phyloP scores from a whole-genome alignment of 1,140 invertebrate species.

The Drosophila truncata region DNA sequence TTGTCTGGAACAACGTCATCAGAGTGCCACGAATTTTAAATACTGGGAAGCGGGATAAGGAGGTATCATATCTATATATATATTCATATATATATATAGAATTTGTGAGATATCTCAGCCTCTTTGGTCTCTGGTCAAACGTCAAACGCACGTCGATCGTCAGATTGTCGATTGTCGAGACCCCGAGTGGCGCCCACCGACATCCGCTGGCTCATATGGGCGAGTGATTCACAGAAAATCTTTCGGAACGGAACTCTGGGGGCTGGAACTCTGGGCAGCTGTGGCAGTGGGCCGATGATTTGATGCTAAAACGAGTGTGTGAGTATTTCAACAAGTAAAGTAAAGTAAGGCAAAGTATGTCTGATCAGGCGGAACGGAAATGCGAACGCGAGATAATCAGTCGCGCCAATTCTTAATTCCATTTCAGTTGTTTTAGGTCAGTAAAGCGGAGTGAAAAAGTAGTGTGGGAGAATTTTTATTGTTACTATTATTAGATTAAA shows the following conservation, averaged over 20 bases:
- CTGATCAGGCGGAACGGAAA: conserved; percentile 47
- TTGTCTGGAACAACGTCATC: conserved; percentile 39
- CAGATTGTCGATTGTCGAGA: conserved; percentile 51
- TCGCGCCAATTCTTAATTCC: conserved; percentile 52
- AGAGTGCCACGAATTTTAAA: conserved; percentile 6
- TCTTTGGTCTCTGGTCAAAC: conserved; percentile 52
- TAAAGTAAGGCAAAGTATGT: conserved; percentile 19
- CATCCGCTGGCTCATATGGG: conserved; percentile 52
- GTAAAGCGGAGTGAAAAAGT: conserved; percentile 48
- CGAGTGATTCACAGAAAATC: conserved; percentile 53
- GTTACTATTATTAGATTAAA: conserved; percentile 2
- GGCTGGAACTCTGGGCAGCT: conserved; percentile 39
- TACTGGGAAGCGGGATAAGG: background rate
- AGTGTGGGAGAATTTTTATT: conserved; percentile 16
- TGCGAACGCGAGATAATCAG: conserved; percentile 31
- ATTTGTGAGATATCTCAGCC: conserved; percentile 35
- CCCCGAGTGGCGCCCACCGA: conserved; percentile 65
- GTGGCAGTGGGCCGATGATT: conserved; percentile 33
- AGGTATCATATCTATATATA: background rate
- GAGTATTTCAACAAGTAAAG: no score
- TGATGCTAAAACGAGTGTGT: conserved; percentile 14
- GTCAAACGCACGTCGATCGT: conserved; percentile 63
- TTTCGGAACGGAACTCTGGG: conserved; percentile 35
- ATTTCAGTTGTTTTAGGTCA: conserved; percentile 73
- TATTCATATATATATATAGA: conserved; percentile 6